Percentiles rank a stretch among this genome's conserved stretches.
phyloP scores from a whole-genome alignment of 2,113 vertebrate species.

The Pygoscelis antarcticus region DNA sequence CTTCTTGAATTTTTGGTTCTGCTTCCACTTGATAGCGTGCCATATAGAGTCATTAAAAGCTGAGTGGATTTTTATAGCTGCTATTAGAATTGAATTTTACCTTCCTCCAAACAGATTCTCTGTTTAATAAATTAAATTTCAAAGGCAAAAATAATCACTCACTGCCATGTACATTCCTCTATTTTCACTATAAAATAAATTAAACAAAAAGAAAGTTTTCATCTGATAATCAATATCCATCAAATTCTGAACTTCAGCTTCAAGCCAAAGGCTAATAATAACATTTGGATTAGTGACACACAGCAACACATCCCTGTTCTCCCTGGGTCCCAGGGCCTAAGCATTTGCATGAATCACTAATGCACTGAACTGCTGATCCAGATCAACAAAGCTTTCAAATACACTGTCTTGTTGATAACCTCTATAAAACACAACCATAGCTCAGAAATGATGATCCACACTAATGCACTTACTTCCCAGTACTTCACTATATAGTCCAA shows the following conservation, averaged over 20 bases:
- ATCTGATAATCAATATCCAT: neutral
- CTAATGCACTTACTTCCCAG: constrained; percentile 26
- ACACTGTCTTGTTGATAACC: constrained; percentile 25
- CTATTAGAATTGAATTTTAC: constrained; percentile 26
- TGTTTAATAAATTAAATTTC: constrained; percentile 22
- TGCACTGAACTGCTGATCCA: constrained; percentile 36
- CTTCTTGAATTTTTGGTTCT: neutral
- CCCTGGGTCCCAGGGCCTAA: neutral
- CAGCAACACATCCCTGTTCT: neutral
- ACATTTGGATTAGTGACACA: neutral
- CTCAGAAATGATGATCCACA: constrained; percentile 44
- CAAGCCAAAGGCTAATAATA: constrained; percentile 11
- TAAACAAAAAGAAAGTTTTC: neutral
- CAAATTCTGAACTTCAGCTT: neutral
- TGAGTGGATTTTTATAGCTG: constrained; percentile 28
- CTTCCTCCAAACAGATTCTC: neutral
- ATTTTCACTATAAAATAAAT: neutral
- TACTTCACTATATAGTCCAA: constrained; percentile 21
- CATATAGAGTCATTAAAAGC: constrained; percentile 1
- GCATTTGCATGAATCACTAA: constrained; percentile 39
- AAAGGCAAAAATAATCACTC: constrained; percentile 20
- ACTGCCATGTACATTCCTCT: neutral
- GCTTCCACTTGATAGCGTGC: neutral
- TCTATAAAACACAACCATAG: constrained; percentile 31
- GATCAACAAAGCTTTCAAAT: constrained; percentile 50